Evolutionary conservation across 2,113 vertebrate genomes (phyloP), one percentile per base, ranked within the genome.

Genomic region (Gopherus evgoodei): DNA sequence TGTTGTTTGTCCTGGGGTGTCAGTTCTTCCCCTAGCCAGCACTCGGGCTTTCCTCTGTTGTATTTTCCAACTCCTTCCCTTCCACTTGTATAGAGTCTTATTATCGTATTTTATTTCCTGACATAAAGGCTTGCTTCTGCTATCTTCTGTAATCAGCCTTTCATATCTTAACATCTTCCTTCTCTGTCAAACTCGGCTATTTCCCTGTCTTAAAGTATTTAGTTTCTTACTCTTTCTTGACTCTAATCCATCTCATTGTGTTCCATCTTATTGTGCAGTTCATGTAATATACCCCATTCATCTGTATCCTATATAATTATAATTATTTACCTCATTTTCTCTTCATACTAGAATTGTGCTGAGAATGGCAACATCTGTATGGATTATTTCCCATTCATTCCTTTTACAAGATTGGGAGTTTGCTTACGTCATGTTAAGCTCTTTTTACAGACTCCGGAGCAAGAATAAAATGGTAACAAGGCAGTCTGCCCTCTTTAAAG

Each of bases 251-350:
- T n/a, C 35, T 69, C 14, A 9, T 57, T 57, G 25, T 31, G 25
- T 6, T 65, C 59, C 59, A 65, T 65, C 27, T 65, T 69, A 35
- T 69, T 69, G 21, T 0, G 0, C 38, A 57, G 31, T 80, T 53
- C 57, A 29, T 17, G 19, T 81, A 65, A 2, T 57, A 85, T 76
- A 80, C 0, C 19, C 13, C 12, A 0, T n/a, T 17, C 35, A n/a
- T 69, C 29, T 8, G 35, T 69, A n/a, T 69, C 6, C 35, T 17
- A 19, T n/a, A 69, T 35, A n/a, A 69, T n/a, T 69, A 31, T 31
- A 35, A 65, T 65, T 65, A 35, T 69, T 69, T 69, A 69, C 8
- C 35, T n/a, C 5, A 69, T 69, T 69, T 69, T 69, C 62, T 69
- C 35, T 35, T 17, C 35, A 19, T n/a, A 69, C 35, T 69, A 69